Base-by-base conservation (phyloP, 2,797 vertebrate genomes). In the Hyperoplus lanceolatus region DNA sequence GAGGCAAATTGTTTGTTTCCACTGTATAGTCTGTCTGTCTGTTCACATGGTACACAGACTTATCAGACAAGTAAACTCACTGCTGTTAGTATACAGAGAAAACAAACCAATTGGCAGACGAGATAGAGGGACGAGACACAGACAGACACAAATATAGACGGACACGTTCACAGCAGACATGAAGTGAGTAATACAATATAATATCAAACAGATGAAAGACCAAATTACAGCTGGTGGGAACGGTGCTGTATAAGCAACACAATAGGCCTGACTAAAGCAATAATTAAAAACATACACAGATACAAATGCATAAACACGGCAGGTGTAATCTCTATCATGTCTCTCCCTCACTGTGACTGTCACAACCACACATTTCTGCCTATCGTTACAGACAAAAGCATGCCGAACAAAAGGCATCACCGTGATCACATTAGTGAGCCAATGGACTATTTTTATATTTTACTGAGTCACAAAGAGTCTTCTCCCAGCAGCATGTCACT, bases 401-500 rank as follows among this genome's bases (percentile, higher is more conserved):
- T 12, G 50, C 55, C 84, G 83, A 90, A 93, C 89, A 90, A 94
- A 92, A 92, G 78, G 59, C 84, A 88, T 90, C 89, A 82, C 86
- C 87, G 50, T 85, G 80, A 84, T 89, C 77, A 90, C 82, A 92
- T 91, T 89, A 92, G 88, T 73, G 76, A 89, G 84, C 91, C 87
- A 92, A 89, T 75, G 80, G 88, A 88, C 87, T 90, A 90, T 93
- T 93, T 93, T 89, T 91, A 89, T 80, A 90, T 90, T 91, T 90
- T 79, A 91, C 91, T 90, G 91, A 92, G 91, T 93, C 92, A 93
- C 92, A 93, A 91, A 94, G 91, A 89, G 82, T 84, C 84, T 87
- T 92, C 91, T 90, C 86, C 80, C 89, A 86, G 87, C 90, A 91
- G 91, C 87, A 77, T 91, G 90, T 92, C 91, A 90, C 90, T 90